Conservation (phyloP, 1,140 invertebrate species). For the Hypsibius dujardini region DNA sequence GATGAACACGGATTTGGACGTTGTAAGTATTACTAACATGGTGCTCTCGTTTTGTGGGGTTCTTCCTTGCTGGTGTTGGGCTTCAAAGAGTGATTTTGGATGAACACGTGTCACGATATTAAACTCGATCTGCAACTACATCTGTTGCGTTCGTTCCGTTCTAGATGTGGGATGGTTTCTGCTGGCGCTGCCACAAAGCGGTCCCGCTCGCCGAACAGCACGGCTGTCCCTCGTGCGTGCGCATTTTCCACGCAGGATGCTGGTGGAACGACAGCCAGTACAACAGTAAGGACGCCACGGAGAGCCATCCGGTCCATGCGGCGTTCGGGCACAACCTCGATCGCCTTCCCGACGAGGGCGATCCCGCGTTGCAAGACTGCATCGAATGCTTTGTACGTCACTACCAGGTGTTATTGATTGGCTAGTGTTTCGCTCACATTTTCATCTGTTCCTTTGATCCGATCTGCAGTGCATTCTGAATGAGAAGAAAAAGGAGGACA, state of each 20-base stretch:
- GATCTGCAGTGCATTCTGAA: background rate
- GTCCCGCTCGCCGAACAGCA: background rate
- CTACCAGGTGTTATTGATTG: background rate
- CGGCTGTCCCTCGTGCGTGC: constrained; percentile 5
- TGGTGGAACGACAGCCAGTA: background rate
- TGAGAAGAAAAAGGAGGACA: background rate
- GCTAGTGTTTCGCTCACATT: background rate
- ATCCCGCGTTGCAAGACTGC: background rate
- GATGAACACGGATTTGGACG: no score
- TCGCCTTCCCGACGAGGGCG: no score
- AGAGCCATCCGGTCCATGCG: background rate
- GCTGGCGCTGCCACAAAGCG: constrained; percentile 14
- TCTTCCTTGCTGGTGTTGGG: no score
- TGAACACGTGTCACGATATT: no score
- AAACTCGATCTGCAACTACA: no score
- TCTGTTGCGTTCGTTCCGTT: no score
- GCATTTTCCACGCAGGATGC: background rate
- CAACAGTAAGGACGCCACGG: background rate
- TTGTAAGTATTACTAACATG: no score
- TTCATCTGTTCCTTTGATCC: background rate
- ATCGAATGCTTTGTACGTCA: background rate
- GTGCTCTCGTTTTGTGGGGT: no score
- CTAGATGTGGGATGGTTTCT: constrained; percentile 6
- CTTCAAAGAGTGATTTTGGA: no score
- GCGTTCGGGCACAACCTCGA: background rate